Evolutionary conservation across 2,888 invertebrate species (phyloP).

Genomic region (Drosophila bunnanda): DNA sequence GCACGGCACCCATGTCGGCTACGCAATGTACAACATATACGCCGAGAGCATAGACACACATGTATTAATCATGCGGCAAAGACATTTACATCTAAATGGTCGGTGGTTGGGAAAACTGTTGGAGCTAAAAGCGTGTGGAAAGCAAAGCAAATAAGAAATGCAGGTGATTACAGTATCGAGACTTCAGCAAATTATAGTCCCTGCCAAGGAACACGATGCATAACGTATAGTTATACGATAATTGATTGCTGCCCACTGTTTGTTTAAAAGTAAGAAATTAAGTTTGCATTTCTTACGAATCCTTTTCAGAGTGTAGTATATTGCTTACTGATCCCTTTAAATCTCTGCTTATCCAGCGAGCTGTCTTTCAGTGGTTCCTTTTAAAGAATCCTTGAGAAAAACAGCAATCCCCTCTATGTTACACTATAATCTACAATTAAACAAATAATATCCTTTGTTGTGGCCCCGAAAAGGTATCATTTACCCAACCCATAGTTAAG

Average conservation of each 20-base stretch:
- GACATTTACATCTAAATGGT: slow-evolving; percentile 43
- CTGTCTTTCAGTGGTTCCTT: not conserved
- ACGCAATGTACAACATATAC: slow-evolving; percentile 11
- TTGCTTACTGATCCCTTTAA: not conserved
- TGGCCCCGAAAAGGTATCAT: not conserved
- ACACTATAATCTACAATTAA: slow-evolving; percentile 2
- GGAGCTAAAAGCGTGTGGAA: slow-evolving; percentile 20
- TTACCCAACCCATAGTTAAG: slow-evolving; percentile 10
- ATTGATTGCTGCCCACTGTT: not conserved
- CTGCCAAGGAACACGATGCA: not conserved
- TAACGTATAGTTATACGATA: not conserved
- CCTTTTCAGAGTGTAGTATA: not conserved
- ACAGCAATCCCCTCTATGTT: not conserved
- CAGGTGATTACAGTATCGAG: slow-evolving; percentile 24
- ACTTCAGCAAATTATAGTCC: slow-evolving; percentile 15
- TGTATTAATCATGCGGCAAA: slow-evolving; percentile 70
- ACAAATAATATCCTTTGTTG: slow-evolving; percentile 15
- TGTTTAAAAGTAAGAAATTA: not conserved
- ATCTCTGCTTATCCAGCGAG: not conserved
- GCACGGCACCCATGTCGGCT: slow-evolving; percentile 7
- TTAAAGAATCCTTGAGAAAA: not conserved
- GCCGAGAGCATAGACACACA: slow-evolving; percentile 28
- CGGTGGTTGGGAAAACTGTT: slow-evolving; percentile 51
- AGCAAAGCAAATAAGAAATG: slow-evolving; percentile 33
- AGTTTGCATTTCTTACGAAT: not conserved